These are phyloP conservation scores for Mesodorylaimus sp. DNA, from an alignment of 2,888 invertebrate genomes.

Conservation along the genomic window DNA sequence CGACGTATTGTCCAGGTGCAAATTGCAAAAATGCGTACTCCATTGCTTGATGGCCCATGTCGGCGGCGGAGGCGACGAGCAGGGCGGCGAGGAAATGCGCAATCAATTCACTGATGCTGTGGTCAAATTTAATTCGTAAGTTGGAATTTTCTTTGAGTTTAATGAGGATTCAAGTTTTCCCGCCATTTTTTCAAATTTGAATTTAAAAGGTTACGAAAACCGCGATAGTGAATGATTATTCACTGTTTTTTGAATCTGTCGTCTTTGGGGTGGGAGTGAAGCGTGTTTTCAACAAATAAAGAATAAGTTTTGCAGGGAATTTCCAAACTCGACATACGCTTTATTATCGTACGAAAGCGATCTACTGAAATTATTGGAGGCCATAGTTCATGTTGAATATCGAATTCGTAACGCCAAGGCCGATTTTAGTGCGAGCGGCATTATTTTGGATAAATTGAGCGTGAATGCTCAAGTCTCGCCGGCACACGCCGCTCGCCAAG, in stretches of 20 bases:
- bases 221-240: not conserved
- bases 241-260: not conserved
- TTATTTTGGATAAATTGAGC: slow-evolving; percentile 21
- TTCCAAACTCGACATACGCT: not conserved
- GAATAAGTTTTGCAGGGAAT: no score
- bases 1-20: slow-evolving; percentile 52
- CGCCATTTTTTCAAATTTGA: not conserved
- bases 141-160: no score
- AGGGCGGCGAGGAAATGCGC: slow-evolving; percentile 17
- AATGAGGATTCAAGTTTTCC: no score
- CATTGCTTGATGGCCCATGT: slow-evolving; percentile 61
- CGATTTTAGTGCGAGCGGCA: not conserved
- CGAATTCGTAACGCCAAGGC: not conserved
- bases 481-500: slow-evolving; percentile 14
- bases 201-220: no score
- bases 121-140: not conserved
- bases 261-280: not conserved
- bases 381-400: not conserved
- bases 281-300: no score
- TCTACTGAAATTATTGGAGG: not conserved
- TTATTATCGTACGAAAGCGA: not conserved
- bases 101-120: not conserved
- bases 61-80: slow-evolving; percentile 28
- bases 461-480: slow-evolving; percentile 25
- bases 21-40: slow-evolving; percentile 60